Conservation (phyloP, 2,113 vertebrate genomes). For the Corydoras maculifer region DNA sequence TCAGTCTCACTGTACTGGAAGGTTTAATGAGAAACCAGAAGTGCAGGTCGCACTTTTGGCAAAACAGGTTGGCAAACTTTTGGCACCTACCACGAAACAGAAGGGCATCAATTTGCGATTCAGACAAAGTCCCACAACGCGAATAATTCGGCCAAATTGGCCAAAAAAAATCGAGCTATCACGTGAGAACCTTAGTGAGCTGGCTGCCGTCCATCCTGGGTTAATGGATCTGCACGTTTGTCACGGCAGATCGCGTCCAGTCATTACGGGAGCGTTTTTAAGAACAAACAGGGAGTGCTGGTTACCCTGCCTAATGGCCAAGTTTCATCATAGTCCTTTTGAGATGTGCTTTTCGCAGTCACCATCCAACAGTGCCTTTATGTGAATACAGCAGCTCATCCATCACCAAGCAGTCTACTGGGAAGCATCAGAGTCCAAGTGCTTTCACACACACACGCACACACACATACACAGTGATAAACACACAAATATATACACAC, state of each 20-base stretch:
- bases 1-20: too few species aligned
- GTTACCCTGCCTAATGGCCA: slow-evolving; percentile 30
- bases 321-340: slow-evolving; percentile 35
- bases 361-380: slow-evolving; percentile 28
- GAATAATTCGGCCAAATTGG: background rate
- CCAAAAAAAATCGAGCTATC: slow-evolving; percentile 6
- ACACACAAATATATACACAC: too few species aligned
- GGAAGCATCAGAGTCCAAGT: slow-evolving; percentile 33
- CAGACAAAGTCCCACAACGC: slow-evolving; percentile 1
- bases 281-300: slow-evolving; percentile 23
- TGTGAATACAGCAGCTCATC: slow-evolving; percentile 31
- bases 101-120: slow-evolving; percentile 10
- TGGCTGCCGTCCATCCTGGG: slow-evolving; percentile 11
- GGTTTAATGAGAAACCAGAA: background rate
- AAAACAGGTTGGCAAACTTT: background rate
- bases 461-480: background rate
- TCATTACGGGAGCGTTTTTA: slow-evolving; percentile 18
- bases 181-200: background rate
- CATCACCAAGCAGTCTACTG: slow-evolving; percentile 33
- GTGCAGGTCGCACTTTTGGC: background rate
- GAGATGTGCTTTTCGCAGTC: slow-evolving; percentile 33
- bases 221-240: slow-evolving; percentile 26
- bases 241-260: slow-evolving; percentile 14
- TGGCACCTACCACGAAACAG: slow-evolving; percentile 26
- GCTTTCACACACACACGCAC: slow-evolving; percentile 13